These are phyloP conservation scores for Eupithecia centaureata DNA, from an alignment of 2,888 invertebrate species.

Conservation along the genomic window DNA sequence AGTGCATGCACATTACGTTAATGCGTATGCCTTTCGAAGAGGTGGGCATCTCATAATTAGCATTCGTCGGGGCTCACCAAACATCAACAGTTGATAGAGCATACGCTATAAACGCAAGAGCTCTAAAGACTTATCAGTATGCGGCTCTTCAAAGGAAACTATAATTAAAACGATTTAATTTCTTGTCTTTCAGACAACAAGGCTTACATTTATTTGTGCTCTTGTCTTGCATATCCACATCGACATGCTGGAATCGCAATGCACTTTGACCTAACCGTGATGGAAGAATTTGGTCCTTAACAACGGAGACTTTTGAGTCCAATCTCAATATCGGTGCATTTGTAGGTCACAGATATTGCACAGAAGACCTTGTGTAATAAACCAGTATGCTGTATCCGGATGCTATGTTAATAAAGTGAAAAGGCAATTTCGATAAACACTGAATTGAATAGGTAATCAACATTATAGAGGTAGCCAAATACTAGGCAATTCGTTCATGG, in stretches of 20 bases:
- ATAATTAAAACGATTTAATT: slow-evolving; percentile 56
- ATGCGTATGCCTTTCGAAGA: not conserved
- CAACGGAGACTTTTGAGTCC: slow-evolving; percentile 55
- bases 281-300: slow-evolving; percentile 64
- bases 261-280: slow-evolving; percentile 68
- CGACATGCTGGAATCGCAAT: slow-evolving; percentile 65
- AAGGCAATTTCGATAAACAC: slow-evolving; percentile 30
- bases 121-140: slow-evolving; percentile 52
- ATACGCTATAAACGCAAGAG: slow-evolving; percentile 1
- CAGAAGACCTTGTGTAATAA: slow-evolving; percentile 69
- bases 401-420: slow-evolving; percentile 50
- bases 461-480: not conserved
- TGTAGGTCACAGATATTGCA: slow-evolving; percentile 75
- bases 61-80: slow-evolving; percentile 1
- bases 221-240: slow-evolving; percentile 33
- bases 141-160: slow-evolving; percentile 72
- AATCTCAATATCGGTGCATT: slow-evolving; percentile 57
- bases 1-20: slow-evolving; percentile 1
- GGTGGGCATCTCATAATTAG: slow-evolving; percentile 1
- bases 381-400: slow-evolving; percentile 61
- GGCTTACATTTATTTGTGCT: slow-evolving; percentile 60
- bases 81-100: not conserved
- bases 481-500: slow-evolving; percentile 1
- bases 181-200: slow-evolving; percentile 58
- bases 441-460: not conserved